phyloP scores from a whole-genome alignment of 2,797 vertebrate species.

The Hozukius guyotensis region DNA sequence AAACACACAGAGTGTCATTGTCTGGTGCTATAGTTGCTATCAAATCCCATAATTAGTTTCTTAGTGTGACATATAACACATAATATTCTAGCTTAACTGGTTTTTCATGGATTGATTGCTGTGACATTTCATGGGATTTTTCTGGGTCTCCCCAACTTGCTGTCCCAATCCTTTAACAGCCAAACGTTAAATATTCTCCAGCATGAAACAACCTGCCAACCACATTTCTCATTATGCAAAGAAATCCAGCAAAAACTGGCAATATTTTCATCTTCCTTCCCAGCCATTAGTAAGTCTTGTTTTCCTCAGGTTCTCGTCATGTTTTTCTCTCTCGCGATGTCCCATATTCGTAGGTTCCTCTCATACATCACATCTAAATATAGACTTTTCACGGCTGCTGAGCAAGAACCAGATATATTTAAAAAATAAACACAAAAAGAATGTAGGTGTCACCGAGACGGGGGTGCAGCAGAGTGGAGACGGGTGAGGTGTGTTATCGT shows the following conservation, averaged over 20 bases:
- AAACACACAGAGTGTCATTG: neutral
- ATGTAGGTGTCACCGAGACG: constrained; percentile 37
- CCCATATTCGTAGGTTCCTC: constrained; percentile 55
- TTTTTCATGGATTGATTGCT: constrained; percentile 37
- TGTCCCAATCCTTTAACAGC: constrained; percentile 11
- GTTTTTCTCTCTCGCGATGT: constrained; percentile 46
- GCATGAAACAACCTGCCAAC: constrained; percentile 7
- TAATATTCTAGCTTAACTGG: neutral
- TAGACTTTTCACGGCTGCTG: constrained; percentile 61
- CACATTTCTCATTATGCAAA: constrained; percentile 14
- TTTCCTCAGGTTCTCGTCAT: constrained; percentile 28
- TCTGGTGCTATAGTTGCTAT: neutral
- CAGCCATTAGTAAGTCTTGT: constrained; percentile 13
- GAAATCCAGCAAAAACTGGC: constrained; percentile 3
- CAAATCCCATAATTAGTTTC: neutral
- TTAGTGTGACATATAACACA: neutral
- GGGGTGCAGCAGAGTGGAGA: constrained; percentile 23
- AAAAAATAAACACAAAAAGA: constrained; percentile 14
- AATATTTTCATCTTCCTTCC: constrained; percentile 28
- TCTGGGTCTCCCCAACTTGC: neutral
- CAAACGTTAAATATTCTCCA: constrained; percentile 4
- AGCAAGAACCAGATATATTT: constrained; percentile 41
- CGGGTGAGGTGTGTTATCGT: constrained; percentile 41
- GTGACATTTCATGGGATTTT: constrained; percentile 61
- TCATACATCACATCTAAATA: constrained; percentile 60